A percentile compares a stretch with the other conserved stretches of the same genome.
These are phyloP conservation scores for Ranitomeya variabilis DNA, from an alignment of 2,113 vertebrate species.

Conservation along the genomic window DNA sequence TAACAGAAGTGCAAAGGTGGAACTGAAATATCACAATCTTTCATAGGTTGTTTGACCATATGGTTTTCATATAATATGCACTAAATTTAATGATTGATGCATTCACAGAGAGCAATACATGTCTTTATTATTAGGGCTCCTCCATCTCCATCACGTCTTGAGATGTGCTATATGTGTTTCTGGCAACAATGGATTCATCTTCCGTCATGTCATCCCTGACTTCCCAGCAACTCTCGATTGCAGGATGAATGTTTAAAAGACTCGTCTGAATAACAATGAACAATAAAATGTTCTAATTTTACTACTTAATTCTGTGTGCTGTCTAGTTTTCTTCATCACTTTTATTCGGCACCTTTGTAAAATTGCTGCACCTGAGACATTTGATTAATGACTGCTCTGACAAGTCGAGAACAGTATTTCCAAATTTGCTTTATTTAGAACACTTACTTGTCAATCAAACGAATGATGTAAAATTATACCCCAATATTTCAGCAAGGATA, in stretches of 20 bases:
- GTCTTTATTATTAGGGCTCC: not conserved
- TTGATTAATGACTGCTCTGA: conserved; percentile 13
- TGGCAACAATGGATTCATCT: not conserved
- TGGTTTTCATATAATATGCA: not conserved
- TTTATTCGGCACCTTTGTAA: not conserved
- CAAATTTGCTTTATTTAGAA: conserved; percentile 15
- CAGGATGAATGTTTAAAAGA: conserved; percentile 5
- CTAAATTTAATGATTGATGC: not conserved
- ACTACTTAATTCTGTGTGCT: not conserved
- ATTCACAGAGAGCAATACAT: not conserved
- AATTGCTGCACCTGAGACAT: conserved; percentile 19
- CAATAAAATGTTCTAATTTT: conserved; percentile 10
- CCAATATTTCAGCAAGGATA: not conserved
- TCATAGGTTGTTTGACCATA: no score
- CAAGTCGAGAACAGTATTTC: conserved; percentile 4
- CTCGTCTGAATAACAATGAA: not conserved
- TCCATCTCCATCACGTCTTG: not conserved
- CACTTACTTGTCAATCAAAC: conserved; percentile 2
- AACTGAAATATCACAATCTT: not conserved
- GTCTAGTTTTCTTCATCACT: not conserved
- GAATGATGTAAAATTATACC: not conserved
- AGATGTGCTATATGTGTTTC: not conserved
- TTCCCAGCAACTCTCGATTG: not conserved
- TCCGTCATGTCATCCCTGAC: not conserved
- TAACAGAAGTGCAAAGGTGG: not conserved